Conservation (phyloP, 64 coral and sea anemone species). For the Dendronephthya gigantea region DNA sequence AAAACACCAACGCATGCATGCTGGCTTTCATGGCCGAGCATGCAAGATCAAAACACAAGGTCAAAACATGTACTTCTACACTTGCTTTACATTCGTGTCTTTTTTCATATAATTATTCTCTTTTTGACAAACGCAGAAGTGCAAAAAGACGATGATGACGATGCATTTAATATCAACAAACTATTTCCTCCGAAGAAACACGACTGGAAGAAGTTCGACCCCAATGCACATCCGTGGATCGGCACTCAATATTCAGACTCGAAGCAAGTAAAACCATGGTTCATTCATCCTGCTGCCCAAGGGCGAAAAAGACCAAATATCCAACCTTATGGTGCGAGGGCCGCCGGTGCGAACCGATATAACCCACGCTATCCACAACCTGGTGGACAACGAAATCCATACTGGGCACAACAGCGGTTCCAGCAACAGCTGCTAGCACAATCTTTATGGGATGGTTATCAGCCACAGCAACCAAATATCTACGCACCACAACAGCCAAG, state of each 20-base stretch:
- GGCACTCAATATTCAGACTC: background rate
- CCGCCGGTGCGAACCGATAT: background rate
- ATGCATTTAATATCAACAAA: background rate
- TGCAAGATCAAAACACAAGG: too few species aligned
- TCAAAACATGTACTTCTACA: background rate
- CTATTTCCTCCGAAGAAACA: background rate
- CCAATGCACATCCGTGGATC: background rate
- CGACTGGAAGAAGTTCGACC: background rate
- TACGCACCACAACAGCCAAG: background rate
- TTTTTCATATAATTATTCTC: background rate
- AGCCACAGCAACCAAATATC: background rate
- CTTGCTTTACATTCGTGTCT: background rate
- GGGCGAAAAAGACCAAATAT: background rate
- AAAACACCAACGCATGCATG: too few species aligned
- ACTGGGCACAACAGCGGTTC: background rate
- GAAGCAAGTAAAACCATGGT: background rate
- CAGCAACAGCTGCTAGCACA: background rate
- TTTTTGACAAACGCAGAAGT: background rate
- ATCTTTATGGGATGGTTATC: background rate
- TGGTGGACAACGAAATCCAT: background rate
- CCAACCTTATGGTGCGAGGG: background rate
- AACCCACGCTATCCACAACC: background rate
- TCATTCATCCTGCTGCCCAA: background rate
- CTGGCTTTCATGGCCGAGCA: too few species aligned
- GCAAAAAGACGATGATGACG: background rate